phyloP scores from a whole-genome alignment of 2,113 vertebrate genomes.

The Chloebia gouldiae region DNA sequence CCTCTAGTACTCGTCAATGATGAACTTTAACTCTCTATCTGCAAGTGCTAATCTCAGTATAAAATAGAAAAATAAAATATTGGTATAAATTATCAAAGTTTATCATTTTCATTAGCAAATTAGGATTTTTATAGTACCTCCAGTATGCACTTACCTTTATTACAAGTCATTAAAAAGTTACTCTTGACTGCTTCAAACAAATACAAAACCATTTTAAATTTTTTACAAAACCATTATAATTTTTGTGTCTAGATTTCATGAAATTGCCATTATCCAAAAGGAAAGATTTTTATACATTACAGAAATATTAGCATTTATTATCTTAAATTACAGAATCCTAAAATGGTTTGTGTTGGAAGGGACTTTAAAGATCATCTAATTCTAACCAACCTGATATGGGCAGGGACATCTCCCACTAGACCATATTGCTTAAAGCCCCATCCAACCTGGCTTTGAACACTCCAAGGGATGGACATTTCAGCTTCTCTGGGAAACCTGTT shows the following conservation, averaged over 20 bases:
- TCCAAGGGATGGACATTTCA: neutral
- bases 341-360: neutral
- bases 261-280: neutral
- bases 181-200: neutral
- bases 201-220: neutral
- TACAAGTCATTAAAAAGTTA: neutral
- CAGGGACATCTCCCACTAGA: neutral
- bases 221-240: neutral
- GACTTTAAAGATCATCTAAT: neutral
- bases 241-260: neutral
- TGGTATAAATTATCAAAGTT: conserved; percentile 46
- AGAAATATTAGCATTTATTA: neutral
- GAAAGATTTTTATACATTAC: neutral
- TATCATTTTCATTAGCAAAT: conserved; percentile 26
- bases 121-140: neutral
- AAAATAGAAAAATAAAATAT: conserved; percentile 48
- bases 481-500: neutral
- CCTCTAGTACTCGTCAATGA: conserved; percentile 41
- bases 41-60: conserved; percentile 6
- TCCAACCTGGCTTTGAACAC: neutral
- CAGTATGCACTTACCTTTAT: neutral
- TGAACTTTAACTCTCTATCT: conserved; percentile 22
- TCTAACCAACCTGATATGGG: neutral
- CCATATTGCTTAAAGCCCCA: neutral
- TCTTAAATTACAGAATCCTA: neutral